A percentile compares a stretch with the other conserved stretches of the same genome.
phyloP scores from a whole-genome alignment of 2,797 vertebrate genomes.

The Rousettus madagascariensis region DNA sequence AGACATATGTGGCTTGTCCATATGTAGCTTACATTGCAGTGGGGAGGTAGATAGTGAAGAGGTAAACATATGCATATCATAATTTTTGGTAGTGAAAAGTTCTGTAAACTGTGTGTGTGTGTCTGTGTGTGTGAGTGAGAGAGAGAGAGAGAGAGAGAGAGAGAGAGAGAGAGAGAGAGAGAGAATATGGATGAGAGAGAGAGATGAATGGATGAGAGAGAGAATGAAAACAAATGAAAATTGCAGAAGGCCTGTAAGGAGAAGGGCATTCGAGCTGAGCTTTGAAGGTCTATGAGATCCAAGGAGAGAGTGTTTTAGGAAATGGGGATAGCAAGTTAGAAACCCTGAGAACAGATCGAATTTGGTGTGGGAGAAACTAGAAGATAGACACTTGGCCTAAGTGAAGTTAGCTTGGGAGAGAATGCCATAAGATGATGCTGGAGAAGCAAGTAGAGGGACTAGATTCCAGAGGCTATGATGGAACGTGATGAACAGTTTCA shows the following conservation, averaged over 20 bases:
- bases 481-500: not conserved
- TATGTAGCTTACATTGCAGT: not conserved
- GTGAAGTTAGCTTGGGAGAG: not conserved
- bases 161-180: no score
- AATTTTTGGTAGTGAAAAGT: not conserved
- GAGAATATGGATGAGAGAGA: not conserved
- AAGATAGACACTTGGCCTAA: not conserved
- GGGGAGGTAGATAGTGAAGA: not conserved
- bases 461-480: not conserved
- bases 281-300: not conserved
- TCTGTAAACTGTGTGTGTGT: no score
- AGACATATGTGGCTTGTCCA: accelerated
- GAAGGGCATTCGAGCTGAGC: not conserved
- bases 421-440: not conserved
- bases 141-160: no score
- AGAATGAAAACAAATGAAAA: not conserved
- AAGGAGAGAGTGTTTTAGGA: not conserved
- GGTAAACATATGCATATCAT: accelerated
- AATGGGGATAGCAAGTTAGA: not conserved
- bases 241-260: not conserved
- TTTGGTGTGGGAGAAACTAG: not conserved
- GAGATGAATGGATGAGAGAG: not conserved
- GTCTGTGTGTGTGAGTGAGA: accelerated
- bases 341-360: not conserved
- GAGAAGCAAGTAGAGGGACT: not conserved